Conservation (phyloP, 2,888 invertebrate genomes). For the Abscondita cerata region DNA sequence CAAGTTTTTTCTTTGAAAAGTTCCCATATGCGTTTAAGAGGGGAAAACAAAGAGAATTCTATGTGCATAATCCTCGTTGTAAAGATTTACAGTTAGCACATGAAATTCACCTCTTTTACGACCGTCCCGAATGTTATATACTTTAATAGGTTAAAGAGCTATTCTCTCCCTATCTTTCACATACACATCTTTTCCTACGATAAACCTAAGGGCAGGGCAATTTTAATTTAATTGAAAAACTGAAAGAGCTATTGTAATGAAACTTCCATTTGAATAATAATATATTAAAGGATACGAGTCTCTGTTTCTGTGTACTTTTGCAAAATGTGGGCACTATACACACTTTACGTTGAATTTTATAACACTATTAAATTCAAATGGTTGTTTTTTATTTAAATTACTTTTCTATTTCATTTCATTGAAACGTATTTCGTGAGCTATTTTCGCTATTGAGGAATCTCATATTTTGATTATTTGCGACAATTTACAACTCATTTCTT, state of each 20-base stretch:
- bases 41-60: constrained; percentile 22
- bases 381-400: constrained; percentile 8
- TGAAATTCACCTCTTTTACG: constrained; percentile 33
- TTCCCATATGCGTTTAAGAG: constrained; percentile 4
- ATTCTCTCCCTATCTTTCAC: constrained; percentile 32
- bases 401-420: constrained; percentile 1
- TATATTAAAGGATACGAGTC: constrained; percentile 3
- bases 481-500: too few species aligned
- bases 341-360: constrained; percentile 4
- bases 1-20: constrained; percentile 11
- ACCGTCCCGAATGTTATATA: constrained; percentile 33
- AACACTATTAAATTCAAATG: constrained; percentile 10
- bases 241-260: constrained; percentile 18
- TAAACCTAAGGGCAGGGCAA: constrained; percentile 29
- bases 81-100: constrained; percentile 34
- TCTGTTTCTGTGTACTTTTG: constrained; percentile 4
- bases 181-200: constrained; percentile 29
- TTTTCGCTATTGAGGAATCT: too few species aligned
- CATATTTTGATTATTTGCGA: too few species aligned
- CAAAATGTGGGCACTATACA: constrained; percentile 4
- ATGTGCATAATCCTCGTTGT: constrained; percentile 30
- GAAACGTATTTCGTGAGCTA: background rate
- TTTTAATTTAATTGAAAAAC: constrained; percentile 33
- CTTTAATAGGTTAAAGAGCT: constrained; percentile 32
- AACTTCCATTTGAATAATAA: constrained; percentile 23